A percentile compares a stretch with the other conserved stretches of the same genome.
These are phyloP conservation scores for Augiades crinisus DNA, from an alignment of 2,888 invertebrate genomes.

Conservation along the genomic window DNA sequence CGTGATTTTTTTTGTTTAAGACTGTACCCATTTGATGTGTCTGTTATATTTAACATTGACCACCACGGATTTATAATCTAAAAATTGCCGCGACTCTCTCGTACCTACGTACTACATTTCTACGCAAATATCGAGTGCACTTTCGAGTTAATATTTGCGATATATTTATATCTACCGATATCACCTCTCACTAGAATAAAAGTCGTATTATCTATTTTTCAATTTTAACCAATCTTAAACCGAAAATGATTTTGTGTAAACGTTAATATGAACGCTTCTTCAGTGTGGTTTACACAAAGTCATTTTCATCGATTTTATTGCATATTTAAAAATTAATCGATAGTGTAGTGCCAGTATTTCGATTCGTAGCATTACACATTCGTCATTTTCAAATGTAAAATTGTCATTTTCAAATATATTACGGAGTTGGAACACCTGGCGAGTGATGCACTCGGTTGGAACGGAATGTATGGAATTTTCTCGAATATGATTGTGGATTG, in stretches of 20 bases:
- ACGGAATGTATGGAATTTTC: constrained; percentile 55
- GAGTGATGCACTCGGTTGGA: constrained; percentile 39
- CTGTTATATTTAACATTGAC: no score
- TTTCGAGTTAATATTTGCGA: constrained; percentile 52
- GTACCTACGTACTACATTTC: neutral
- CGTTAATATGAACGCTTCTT: neutral
- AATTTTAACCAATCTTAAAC: constrained; percentile 57
- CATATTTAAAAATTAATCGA: constrained; percentile 65
- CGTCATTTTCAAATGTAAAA: constrained; percentile 67
- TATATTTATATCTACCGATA: constrained; percentile 39
- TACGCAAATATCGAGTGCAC: constrained; percentile 41
- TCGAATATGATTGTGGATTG: constrained; percentile 71
- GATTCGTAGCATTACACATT: constrained; percentile 73
- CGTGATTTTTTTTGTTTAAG: no score
- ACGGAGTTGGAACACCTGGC: constrained; percentile 40
- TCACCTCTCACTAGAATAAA: constrained; percentile 58
- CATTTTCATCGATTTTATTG: constrained; percentile 64
- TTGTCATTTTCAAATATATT: constrained; percentile 55
- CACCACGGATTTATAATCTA: no score
- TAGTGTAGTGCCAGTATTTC: constrained; percentile 71
- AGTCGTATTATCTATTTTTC: constrained; percentile 45
- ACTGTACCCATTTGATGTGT: no score
- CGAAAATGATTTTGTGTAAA: constrained; percentile 16
- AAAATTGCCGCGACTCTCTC: constrained; percentile 10
- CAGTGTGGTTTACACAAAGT: constrained; percentile 45